Base-by-base conservation (phyloP, 2,888 invertebrate genomes). In the Scaptomyza caliginosa region DNA sequence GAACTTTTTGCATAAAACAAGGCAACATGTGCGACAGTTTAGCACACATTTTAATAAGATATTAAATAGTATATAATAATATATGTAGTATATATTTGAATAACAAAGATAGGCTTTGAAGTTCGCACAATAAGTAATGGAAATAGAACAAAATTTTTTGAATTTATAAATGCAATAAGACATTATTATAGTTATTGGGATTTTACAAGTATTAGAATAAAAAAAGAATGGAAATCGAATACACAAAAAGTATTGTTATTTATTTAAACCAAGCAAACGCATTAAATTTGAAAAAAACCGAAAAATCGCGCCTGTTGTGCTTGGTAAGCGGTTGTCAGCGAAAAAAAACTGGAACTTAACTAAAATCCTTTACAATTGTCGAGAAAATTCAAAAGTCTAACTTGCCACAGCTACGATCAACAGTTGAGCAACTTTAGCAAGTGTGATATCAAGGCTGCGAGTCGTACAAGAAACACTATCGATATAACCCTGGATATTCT, bases 1-100 rank as follows among this genome's bases (percentile, higher is more conserved):
- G 24, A 46, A 74, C 65, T 63, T 24, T 50, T 64, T 49, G 40
- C 39, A 46, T 2, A 48, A 68, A 60, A 65, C 43, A 43, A 32
- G 7, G 30, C 10, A 40, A 30, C 52, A 10, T 38, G 49, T 60
- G 43, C 38, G 16, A 21, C 30, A 30, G n/a, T 3, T 49, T 49
- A 55, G 26, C 49, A 63, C 26, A 64, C 55, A 65, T 65, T 65
- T 65, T 40, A 52, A 49, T 43, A 23, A 23, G 16, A 36, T 54
- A 17, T 10, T 28, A 19, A 40, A n/a, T 34, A 19, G 4, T 3
- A 30, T 30, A 28, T 54, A 28, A 48, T 16, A n/a, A 24, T 10
- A 40, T 8, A 24, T 10, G 34, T 8, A 19, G 4, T 11, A 28
- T 23, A 56, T 19, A 39, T 49, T 17, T 19, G 0, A 4, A 26